These are phyloP conservation scores for Pristionchus pacificus DNA, from an alignment of 1,140 invertebrate species.

Conservation along the genomic window DNA sequence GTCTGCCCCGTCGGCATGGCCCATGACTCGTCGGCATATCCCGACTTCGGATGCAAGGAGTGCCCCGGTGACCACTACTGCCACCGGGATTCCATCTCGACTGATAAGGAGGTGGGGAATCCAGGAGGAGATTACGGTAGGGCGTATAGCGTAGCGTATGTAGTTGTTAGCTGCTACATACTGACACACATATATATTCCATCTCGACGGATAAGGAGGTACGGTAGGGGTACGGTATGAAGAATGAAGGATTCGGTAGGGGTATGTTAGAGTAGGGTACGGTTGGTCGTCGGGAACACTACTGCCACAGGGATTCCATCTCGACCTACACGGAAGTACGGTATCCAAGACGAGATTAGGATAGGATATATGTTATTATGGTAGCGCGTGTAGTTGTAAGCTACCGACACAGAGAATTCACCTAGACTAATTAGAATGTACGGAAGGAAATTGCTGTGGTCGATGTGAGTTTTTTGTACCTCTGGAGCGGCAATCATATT, in stretches of 20 bases:
- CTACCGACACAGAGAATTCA: no score
- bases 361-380: not conserved
- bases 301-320: constrained; percentile 40
- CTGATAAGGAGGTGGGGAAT: constrained; percentile 40
- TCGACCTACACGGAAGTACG: constrained; percentile 42
- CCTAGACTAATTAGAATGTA: no score
- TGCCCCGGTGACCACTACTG: constrained; percentile 46
- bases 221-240: no score
- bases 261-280: no score
- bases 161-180: not conserved
- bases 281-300: constrained; percentile 42
- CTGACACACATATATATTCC: no score
- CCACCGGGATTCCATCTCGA: constrained; percentile 39
- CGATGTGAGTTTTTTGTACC: no score
- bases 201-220: no score
- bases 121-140: not conserved
- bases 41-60: constrained; percentile 42
- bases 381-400: not conserved
- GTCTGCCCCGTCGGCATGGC: constrained; percentile 47
- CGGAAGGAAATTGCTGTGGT: no score
- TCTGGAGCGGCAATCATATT: no score
- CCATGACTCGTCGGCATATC: constrained; percentile 35
- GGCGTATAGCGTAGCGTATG: not conserved
- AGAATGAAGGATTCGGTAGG: no score
- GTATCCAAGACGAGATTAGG: not conserved